Percentiles rank a stretch among this genome's conserved stretches.
Conservation (phyloP, 1,140 invertebrate species). For the Penaeus japonicus region DNA sequence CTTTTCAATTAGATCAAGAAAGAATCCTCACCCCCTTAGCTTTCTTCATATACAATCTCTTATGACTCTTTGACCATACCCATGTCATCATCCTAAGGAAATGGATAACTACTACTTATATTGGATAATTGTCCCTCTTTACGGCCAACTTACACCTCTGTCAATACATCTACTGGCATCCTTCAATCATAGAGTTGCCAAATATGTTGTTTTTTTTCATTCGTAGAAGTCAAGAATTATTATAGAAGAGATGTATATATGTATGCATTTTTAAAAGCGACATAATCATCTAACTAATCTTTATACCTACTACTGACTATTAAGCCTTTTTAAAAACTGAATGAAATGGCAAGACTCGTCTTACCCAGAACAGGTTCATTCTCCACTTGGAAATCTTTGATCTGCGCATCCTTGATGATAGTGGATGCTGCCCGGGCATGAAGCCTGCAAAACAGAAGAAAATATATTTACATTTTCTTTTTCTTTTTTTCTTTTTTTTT, state of each 20-base stretch:
- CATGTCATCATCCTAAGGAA: too few relatives aligned
- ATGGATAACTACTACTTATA: too few relatives aligned
- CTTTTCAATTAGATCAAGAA: too few relatives aligned
- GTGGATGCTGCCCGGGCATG: conserved; percentile 33
- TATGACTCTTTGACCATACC: too few relatives aligned
- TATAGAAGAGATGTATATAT: too few relatives aligned
- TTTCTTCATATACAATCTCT: too few relatives aligned
- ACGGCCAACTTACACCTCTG: too few relatives aligned
- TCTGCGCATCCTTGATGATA: conserved; percentile 40
- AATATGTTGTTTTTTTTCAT: neutral
- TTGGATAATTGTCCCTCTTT: too few relatives aligned
- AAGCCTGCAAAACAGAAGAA: neutral
- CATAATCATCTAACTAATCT: neutral
- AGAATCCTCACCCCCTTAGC: too few relatives aligned
- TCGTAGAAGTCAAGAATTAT: too few relatives aligned
- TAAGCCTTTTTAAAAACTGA: neutral
- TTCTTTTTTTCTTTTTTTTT: too few relatives aligned
- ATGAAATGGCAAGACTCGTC: neutral
- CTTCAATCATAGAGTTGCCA: neutral
- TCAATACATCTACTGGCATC: neutral
- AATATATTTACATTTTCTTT: too few relatives aligned
- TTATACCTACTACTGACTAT: conserved; percentile 23
- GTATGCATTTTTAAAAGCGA: neutral
- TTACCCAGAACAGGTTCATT: conserved; percentile 81
- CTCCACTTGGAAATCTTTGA: conserved; percentile 73